Evolutionary conservation across 2,113 vertebrate species (phyloP), one percentile per base, ranked within the genome.

Genomic region (Rhagologus leucostigma): DNA sequence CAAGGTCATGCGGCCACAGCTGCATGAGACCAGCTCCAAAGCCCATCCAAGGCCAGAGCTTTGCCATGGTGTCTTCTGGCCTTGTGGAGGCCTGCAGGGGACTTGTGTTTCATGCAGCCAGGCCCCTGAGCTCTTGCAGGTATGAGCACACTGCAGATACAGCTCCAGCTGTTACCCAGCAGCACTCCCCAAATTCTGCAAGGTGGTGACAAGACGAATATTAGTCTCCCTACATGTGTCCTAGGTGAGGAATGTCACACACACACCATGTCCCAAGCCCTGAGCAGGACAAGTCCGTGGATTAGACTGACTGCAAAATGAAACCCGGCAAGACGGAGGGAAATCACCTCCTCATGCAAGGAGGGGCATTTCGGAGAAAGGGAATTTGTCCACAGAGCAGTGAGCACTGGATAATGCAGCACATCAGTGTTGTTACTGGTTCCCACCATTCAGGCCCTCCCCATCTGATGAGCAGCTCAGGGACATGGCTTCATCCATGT

Each of bases 151-250:
- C 46, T 1, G 75, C 80, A 82, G 87, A 20, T 15, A 8, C 47
- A 68, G 33, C 83, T 63, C 39, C 41, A n/a, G 55, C 26, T 75
- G 30, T 6, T 47, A 27, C 46, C 55, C 42, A 46, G 50, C 62
- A 50, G 70, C 62, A 33, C 41, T 12, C 18, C 53, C 47, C 53
- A 55, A 2, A 9, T 20, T 18, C 53, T 33, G 42, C 44, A 53
- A 14, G n/a, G n/a, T 9, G 35, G 33, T 26, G n/a, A 33, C 33
- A 42, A 16, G 33, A 32, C 30, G 26, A 80, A 41, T 2, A 1
- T 1, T 1, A 59, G 23, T 37, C 37, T 44, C 27, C 20, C 62
- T 50, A n/a, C 24, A 0, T 2, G 0, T 2, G 9, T 37, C 41
- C 56, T 12, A 11, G 30, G 20, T 49, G 41, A 70, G 33, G 33